These are phyloP conservation scores for Drosophila takahashii DNA, from an alignment of 1,140 invertebrate species.

Conservation along the genomic window DNA sequence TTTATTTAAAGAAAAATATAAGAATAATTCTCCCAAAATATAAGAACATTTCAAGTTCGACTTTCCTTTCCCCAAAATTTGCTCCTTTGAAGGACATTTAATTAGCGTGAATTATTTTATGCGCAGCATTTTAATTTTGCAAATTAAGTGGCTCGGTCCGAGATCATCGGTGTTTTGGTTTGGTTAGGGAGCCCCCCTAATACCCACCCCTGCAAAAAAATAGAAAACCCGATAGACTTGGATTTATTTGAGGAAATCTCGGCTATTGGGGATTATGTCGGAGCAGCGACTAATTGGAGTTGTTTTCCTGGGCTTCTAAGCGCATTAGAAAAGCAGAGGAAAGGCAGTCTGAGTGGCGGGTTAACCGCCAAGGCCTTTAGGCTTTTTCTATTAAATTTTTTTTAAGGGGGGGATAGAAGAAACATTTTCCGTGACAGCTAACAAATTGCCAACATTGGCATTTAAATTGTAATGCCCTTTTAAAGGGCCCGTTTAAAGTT, in stretches of 20 bases:
- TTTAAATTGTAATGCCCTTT: constrained; percentile 72
- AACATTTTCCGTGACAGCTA: constrained; percentile 45
- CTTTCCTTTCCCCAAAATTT: constrained; percentile 4
- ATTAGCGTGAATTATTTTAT: constrained; percentile 74
- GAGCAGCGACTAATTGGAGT: constrained; percentile 56
- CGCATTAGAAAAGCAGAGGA: constrained; percentile 58
- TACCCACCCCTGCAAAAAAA: neutral
- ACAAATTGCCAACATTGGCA: constrained; percentile 78
- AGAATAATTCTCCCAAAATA: too few species aligned
- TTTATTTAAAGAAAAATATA: too few species aligned
- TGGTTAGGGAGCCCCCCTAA: neutral
- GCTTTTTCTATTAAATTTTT: neutral
- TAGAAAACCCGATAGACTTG: neutral
- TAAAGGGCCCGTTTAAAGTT: constrained; percentile 55
- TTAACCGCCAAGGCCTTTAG: constrained; percentile 33
- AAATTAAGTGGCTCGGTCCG: constrained; percentile 64
- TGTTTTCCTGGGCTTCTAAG: constrained; percentile 50
- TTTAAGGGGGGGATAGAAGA: too few species aligned
- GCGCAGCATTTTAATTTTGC: constrained; percentile 66
- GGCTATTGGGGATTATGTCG: constrained; percentile 70
- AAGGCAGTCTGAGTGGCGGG: constrained; percentile 13
- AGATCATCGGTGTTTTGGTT: constrained; percentile 28
- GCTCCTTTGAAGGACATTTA: constrained; percentile 68
- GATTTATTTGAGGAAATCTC: constrained; percentile 58
- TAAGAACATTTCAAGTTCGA: constrained; percentile 4